Conservation (phyloP, 2,888 invertebrate species). For the Hylaea fasciaria region DNA sequence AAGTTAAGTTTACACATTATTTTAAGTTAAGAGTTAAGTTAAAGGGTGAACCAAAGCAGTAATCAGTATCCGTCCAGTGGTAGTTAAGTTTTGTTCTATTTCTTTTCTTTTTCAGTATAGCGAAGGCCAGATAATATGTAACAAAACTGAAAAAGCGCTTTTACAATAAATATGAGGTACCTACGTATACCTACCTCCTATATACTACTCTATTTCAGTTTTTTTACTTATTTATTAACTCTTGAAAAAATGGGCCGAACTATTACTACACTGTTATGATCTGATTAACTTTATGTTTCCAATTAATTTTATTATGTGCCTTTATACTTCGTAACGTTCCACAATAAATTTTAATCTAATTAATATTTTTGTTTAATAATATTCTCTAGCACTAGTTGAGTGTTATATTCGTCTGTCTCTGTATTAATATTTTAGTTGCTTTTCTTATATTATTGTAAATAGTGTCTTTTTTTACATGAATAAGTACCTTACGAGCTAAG, state of each 20-base stretch:
- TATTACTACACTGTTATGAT: constrained; percentile 51
- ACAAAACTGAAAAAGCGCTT: background rate
- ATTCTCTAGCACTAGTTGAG: background rate
- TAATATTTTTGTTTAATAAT: background rate
- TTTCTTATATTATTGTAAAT: background rate
- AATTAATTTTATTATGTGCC: constrained; percentile 36
- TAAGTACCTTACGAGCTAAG: background rate
- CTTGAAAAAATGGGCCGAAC: constrained; percentile 1
- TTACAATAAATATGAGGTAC: background rate
- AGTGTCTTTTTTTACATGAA: constrained; percentile 14
- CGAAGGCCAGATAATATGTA: background rate
- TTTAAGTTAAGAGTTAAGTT: constrained; percentile 41
- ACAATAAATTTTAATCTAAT: background rate
- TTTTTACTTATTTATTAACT: background rate
- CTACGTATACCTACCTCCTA: background rate
- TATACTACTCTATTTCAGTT: constrained; percentile 1
- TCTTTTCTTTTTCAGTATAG: constrained; percentile 37
- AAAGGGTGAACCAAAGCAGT: constrained; percentile 80
- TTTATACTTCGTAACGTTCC: background rate
- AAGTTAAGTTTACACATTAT: constrained; percentile 36
- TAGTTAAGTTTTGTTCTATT: constrained; percentile 69
- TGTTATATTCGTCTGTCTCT: background rate
- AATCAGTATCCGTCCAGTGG: constrained; percentile 85
- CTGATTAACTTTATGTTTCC: constrained; percentile 55
- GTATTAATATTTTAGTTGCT: background rate